Evolutionary conservation across 1,140 invertebrate genomes (phyloP), one percentile per base, ranked within the genome.

Genomic region (Lepidotrigona ventralis): DNA sequence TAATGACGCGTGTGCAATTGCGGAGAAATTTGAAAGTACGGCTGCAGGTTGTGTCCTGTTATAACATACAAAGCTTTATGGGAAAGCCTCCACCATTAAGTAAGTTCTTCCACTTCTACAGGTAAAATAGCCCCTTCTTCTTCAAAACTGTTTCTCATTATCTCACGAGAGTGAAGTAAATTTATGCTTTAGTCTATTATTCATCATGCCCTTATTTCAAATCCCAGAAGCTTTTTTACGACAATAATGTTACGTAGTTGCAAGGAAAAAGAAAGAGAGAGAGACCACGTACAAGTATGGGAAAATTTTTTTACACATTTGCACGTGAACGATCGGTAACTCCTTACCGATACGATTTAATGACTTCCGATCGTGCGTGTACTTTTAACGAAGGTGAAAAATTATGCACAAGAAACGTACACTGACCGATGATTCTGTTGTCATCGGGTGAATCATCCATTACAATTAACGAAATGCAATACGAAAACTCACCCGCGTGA

Each of bases 401-500:
- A 70, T 12, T 17, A n/a, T 11, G 2, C 29, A 9, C 12, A 29
- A 72, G 17, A 54, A 29, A 69, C 33, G 33, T n/a, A 23, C 15
- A 33, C 29, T n/a, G 53, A 5, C 15, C 21, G 23, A 8, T 46
- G 6, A 8, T 8, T n/a, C 14, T 66, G 23, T 21, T n/a, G 17
- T 29, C 21, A 11, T 75, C 21, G 29, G 56, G 29, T 17, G 2
- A n/a, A 81, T 66, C 23, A 26, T 63, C 21, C 56, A 26, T 56
- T 15, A n/a, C 17, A 14, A 64, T n/a, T 5, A 66, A 58, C 39
- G 4, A 33, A 51, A 54, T 19, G 21, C 1, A 21, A 46, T 63
- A 8, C 0, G 19, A 76, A n/a, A 81, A 85, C 88, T 89, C 74
- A 89, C 88, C 88, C 75, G 64, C 6, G 71, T 39, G 1, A 82